These are phyloP conservation scores for Cotesia typhae DNA, from an alignment of 1,140 invertebrate genomes.

Conservation along the genomic window DNA sequence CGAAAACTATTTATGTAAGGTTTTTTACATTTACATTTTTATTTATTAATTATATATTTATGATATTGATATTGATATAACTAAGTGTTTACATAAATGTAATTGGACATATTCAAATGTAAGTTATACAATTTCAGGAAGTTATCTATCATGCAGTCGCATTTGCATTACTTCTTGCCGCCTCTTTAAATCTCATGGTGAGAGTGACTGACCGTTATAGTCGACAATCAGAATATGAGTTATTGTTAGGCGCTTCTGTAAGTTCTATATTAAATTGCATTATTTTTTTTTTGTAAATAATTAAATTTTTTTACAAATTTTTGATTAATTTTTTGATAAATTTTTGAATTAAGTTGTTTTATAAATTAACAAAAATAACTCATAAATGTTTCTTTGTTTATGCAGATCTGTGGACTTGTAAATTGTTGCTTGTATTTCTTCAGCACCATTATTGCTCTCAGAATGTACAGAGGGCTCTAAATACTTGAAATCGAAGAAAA, in stretches of 20 bases:
- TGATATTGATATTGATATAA: too few species aligned
- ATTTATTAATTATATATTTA: neutral
- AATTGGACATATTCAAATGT: slow-evolving; percentile 4
- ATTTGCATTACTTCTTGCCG: slow-evolving; percentile 74
- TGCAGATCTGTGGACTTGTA: slow-evolving; percentile 77
- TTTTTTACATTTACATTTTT: slow-evolving; percentile 23
- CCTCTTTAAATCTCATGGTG: slow-evolving; percentile 73
- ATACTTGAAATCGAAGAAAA: neutral
- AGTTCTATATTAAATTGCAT: slow-evolving; percentile 54
- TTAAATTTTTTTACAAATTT: neutral
- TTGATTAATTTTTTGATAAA: too few species aligned
- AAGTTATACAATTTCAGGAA: slow-evolving; percentile 69
- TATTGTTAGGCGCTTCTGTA: slow-evolving; percentile 74
- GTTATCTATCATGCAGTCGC: slow-evolving; percentile 79
- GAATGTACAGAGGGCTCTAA: slow-evolving; percentile 76
- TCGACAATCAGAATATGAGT: slow-evolving; percentile 68
- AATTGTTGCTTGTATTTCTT: slow-evolving; percentile 76
- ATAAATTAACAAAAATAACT: too few species aligned
- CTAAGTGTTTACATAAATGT: neutral
- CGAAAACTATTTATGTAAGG: slow-evolving; percentile 88
- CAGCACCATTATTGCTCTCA: slow-evolving; percentile 78
- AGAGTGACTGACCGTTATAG: slow-evolving; percentile 67
- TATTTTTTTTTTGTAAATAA: slow-evolving; percentile 10
- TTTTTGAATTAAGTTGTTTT: too few species aligned
- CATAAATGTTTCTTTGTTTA: slow-evolving; percentile 44